These are phyloP conservation scores for Sebastes steindachneri DNA, from an alignment of 2,797 vertebrate species.

Conservation along the genomic window DNA sequence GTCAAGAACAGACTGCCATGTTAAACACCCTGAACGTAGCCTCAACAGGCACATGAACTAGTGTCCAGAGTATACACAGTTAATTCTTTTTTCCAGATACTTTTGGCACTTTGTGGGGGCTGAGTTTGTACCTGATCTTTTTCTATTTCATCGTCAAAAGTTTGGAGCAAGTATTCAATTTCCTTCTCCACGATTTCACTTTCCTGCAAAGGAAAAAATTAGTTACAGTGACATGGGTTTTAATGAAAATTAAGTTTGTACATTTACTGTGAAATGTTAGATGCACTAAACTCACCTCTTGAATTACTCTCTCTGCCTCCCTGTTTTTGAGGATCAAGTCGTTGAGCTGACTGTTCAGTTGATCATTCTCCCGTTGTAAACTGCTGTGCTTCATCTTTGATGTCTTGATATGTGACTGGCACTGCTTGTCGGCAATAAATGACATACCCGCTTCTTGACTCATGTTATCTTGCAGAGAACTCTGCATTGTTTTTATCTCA, in stretches of 20 bases:
- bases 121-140: slow-evolving; percentile 87
- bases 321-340: slow-evolving; percentile 78
- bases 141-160: slow-evolving; percentile 86
- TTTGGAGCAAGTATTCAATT: slow-evolving; percentile 87
- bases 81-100: not conserved
- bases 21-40: not conserved
- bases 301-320: slow-evolving; percentile 76
- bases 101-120: not conserved
- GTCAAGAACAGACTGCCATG: not conserved
- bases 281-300: slow-evolving; percentile 79
- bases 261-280: not conserved
- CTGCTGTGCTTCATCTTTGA: slow-evolving; percentile 68
- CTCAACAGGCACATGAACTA: not conserved
- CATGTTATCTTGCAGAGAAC: slow-evolving; percentile 68
- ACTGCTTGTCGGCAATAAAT: slow-evolving; percentile 70
- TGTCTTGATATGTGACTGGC: slow-evolving; percentile 60
- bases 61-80: not conserved
- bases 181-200: slow-evolving; percentile 85
- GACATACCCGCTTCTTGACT: slow-evolving; percentile 42
- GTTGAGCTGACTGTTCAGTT: slow-evolving; percentile 70
- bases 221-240: not conserved
- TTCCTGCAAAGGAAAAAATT: slow-evolving; percentile 78
- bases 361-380: slow-evolving; percentile 78
- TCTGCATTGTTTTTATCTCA: slow-evolving; percentile 77
- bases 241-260: not conserved